Conservation (phyloP, 1,140 invertebrate genomes). For the Philopotamus ludificatus region DNA sequence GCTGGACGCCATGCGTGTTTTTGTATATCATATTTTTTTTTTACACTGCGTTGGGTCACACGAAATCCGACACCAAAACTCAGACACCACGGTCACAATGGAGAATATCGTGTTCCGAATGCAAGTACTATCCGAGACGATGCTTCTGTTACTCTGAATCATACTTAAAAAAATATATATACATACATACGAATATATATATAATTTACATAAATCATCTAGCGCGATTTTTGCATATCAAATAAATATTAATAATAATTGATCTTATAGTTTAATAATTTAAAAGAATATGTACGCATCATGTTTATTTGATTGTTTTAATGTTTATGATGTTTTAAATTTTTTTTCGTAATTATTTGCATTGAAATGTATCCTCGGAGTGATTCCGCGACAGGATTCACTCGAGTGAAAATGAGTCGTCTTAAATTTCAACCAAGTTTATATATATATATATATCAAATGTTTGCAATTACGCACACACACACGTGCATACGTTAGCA, state of each 20-base stretch:
- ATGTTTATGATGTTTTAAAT: no score
- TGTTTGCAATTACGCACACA: slow-evolving; percentile 22
- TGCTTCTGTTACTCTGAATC: not conserved
- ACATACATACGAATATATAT: not conserved
- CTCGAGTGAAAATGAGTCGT: slow-evolving; percentile 35
- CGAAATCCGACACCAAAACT: slow-evolving; percentile 21
- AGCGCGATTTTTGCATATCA: not conserved
- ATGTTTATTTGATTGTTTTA: not conserved
- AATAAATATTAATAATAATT: not conserved
- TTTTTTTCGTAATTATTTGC: no score
- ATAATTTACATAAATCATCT: not conserved
- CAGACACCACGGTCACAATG: slow-evolving; percentile 22
- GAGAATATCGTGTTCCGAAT: slow-evolving; percentile 19
- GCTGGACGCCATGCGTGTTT: no score
- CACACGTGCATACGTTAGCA: no score
- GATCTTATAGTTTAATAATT: not conserved
- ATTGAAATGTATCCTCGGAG: no score
- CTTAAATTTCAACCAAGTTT: slow-evolving; percentile 35
- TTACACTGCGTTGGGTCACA: slow-evolving; percentile 28
- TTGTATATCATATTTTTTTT: no score
- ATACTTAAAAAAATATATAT: not conserved
- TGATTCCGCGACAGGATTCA: no score
- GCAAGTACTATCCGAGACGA: not conserved
- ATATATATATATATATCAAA: slow-evolving; percentile 40
- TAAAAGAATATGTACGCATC: not conserved